Base-by-base conservation (phyloP, 2,797 vertebrate genomes). In the Alca torda region DNA sequence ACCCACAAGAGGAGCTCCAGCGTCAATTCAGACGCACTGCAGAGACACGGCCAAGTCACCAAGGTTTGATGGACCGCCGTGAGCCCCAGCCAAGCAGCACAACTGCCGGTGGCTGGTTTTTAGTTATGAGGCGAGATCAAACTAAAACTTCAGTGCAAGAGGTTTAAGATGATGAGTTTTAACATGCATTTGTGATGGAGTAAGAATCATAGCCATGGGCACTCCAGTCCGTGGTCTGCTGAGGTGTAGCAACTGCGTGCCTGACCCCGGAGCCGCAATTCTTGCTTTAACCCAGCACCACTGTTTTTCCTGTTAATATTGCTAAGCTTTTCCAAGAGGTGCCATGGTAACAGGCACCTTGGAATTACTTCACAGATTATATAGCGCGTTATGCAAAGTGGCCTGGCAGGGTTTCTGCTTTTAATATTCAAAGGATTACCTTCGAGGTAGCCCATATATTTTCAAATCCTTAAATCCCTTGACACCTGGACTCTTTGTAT, bases 311-410 rank as follows among this genome's bases (percentile, higher is more conserved):
- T 76, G 70, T 87, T 92, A 87, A 76, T 84, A 82, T 46, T 70
- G 45, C 37, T 87, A 74, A 82, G 48, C 80, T 92, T 79, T 77
- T 95, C 74, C 48, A 68, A 88, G 77, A 87, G 80, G 37, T 95
- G 75, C 84, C 93, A 97, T 96, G 93, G 96, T 37, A 96, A 97
- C 96, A 85, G 73, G 81, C 60, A 95, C 85, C 84, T 89, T 91
- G 88, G 90, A 95, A 77, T 77, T 4, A 25, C 60, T 87, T 87
- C 84, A 79, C 48, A 90, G 63, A 80, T 65, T 84, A 72, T 31
- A 75, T n/a, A 92, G 92, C 18, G 1, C 46, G 33, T 74, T 89
- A 96, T 75, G 68, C 90, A 94, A 93, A 94, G 50, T 69, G 64
- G 17, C 13, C 73, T 72, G 74, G 59, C 50, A 89, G 81, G 51